phyloP scores from a whole-genome alignment of 2,113 vertebrate species.

The Tragelaphus buxtoni region DNA sequence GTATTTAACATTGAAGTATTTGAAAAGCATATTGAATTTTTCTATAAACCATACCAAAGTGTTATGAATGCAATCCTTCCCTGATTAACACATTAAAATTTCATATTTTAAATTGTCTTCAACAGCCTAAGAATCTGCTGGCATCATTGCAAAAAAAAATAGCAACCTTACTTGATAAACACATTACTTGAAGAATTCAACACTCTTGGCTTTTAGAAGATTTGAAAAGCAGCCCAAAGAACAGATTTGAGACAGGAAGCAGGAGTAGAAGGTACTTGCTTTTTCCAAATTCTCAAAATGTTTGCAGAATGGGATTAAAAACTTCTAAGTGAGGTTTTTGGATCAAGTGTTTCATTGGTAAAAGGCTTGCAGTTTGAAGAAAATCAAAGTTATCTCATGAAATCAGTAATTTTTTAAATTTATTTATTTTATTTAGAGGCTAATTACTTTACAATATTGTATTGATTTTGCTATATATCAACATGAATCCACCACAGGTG shows the following conservation, averaged over 20 bases:
- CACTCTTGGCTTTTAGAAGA: neutral
- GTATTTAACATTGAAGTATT: constrained; percentile 7
- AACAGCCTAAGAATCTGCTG: neutral
- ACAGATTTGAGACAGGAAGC: constrained; percentile 58
- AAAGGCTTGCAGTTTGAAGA: neutral
- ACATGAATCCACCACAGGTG: no score
- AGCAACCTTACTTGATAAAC: neutral
- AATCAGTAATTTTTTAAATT: neutral
- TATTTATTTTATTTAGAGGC: no score
- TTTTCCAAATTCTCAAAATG: constrained; percentile 43
- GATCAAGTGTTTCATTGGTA: neutral
- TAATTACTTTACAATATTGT: no score
- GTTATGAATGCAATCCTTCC: neutral
- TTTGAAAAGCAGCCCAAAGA: constrained; percentile 40
- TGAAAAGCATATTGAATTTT: neutral
- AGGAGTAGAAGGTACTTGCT: neutral
- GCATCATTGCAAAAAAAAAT: neutral
- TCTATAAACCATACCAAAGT: neutral
- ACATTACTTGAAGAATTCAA: constrained; percentile 32
- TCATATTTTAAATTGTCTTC: neutral
- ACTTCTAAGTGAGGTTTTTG: neutral
- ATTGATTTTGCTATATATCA: no score
- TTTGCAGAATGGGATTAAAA: constrained; percentile 31
- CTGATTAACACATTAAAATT: neutral
- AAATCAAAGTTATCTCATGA: neutral